Percentiles rank a stretch among this genome's conserved stretches.
phyloP scores from a whole-genome alignment of 2,797 vertebrate genomes.

The Sebastes matsubarae region DNA sequence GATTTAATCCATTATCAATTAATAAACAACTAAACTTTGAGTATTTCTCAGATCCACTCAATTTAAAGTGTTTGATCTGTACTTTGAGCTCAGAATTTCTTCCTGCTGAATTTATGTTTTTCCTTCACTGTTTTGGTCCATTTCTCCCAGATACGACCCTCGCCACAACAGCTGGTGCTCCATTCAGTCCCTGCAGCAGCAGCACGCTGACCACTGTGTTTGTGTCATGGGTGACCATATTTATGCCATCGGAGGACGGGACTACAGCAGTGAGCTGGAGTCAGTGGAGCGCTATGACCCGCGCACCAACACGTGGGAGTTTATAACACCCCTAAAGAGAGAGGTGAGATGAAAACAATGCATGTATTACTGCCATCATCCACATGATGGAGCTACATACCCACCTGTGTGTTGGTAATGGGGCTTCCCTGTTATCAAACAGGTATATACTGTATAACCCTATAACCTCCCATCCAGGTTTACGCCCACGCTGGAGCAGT shows the following conservation, averaged over 20 bases:
- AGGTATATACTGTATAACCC: not conserved
- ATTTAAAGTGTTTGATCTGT: not conserved
- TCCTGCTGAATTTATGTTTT: not conserved
- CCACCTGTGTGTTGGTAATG: not conserved
- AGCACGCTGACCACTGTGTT: constrained; percentile 94
- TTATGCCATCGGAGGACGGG: constrained; percentile 93
- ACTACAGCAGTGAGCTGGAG: constrained; percentile 92
- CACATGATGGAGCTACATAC: constrained; percentile 55
- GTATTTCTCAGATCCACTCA: not conserved
- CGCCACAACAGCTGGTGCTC: constrained; percentile 95
- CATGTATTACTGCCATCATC: not conserved
- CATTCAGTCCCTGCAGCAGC: constrained; percentile 91
- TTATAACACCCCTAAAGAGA: constrained; percentile 88
- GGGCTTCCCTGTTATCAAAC: not conserved
- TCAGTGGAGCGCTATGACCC: constrained; percentile 95
- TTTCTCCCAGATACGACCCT: constrained; percentile 90
- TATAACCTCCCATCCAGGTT: constrained; percentile 80
- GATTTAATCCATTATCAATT: not conserved
- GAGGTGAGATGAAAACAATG: constrained; percentile 81
- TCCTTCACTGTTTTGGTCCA: not conserved
- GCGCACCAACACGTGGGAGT: constrained; percentile 91
- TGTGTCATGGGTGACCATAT: constrained; percentile 89
- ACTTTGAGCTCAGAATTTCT: not conserved
- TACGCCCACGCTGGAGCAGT: constrained; percentile 92
- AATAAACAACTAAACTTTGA: not conserved